Evolutionary conservation across 2,797 vertebrate species (phyloP), one percentile per base, ranked within the genome.

Genomic region (Vespertilio murinus): DNA sequence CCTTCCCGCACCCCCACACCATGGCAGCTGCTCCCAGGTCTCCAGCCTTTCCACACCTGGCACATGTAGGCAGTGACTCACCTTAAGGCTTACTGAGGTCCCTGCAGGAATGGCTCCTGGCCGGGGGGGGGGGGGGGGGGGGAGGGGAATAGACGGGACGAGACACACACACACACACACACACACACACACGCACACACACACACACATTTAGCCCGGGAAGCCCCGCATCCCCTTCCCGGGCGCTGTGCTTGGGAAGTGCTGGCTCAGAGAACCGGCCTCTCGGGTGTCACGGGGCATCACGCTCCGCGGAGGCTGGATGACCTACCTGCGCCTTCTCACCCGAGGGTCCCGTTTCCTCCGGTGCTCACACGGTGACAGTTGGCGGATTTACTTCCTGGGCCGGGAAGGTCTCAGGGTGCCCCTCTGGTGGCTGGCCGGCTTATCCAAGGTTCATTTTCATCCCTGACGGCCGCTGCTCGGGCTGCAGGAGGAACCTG

Each of bases 21-120:
- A 0, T 4, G 54, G 33, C 2, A 4, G 70, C 54, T 69, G 70
- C 83, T 80, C 42, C 64, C 82, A 92, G 52, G 67, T 71, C 88
- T 90, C 70, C 56, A 70, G 12, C 40, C 18, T 33, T 80, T 56
- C 69, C 23, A 82, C 28, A 75, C 80, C 49, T 78, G 25, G n/a
- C 75, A 91, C 38, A 28, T 5, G 69, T 22, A 81, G 78, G 79
- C 77, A 88, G 65, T 17, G 70, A 90, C 82, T 71, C 20, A 71
- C 28, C 59, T 12, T 25, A 42, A 93, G 78, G 22, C 22, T 81
- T 33, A 69, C n/a, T 11, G 80, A 83, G 61, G 80, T 47, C 33
- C 35, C 0, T 18, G 11, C 40, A 84, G 80, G 79, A 42, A 40
- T 7, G 0, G 4, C 14, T 65, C 20, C 77, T 16, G 1, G 69